Percentiles rank a stretch among this genome's conserved stretches.
Evolutionary conservation across 2,113 vertebrate genomes (phyloP).

Genomic region (Candoia aspera): DNA sequence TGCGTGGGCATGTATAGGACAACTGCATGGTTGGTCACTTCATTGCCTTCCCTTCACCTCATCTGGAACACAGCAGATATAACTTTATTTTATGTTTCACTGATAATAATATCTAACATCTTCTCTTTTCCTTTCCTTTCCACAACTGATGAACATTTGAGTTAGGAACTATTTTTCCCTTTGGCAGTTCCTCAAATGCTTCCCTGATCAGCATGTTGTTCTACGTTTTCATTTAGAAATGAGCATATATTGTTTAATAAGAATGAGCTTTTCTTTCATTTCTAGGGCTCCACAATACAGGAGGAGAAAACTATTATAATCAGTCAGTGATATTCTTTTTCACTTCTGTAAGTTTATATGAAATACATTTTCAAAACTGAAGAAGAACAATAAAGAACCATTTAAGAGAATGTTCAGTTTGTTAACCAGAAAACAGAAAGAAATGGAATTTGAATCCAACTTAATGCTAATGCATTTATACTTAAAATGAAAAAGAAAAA

Average conservation of each 20-base stretch:
- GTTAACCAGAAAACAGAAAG: constrained; percentile 21
- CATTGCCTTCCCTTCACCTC: background rate
- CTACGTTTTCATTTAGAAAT: constrained; percentile 27
- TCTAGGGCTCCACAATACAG: background rate
- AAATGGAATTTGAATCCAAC: constrained; percentile 14
- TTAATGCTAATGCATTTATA: constrained; percentile 18
- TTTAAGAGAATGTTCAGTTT: background rate
- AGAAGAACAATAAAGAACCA: constrained; percentile 33
- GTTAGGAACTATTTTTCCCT: constrained; percentile 15
- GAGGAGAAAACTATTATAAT: background rate
- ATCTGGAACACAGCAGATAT: background rate
- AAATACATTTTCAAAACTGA: background rate
- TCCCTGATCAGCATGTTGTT: background rate
- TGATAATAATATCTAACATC: background rate
- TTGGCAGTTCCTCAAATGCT: background rate
- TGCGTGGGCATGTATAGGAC: background rate
- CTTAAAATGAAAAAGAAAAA: constrained; percentile 31
- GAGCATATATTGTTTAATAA: constrained; percentile 16
- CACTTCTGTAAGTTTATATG: background rate
- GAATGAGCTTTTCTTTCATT: constrained; percentile 2
- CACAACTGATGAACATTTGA: background rate
- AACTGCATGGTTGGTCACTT: background rate
- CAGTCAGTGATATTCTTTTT: background rate
- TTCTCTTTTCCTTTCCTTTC: background rate
- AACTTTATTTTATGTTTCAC: background rate